Conservation (phyloP, 1,140 invertebrate species). For the Caenorhabditis brenneri region DNA sequence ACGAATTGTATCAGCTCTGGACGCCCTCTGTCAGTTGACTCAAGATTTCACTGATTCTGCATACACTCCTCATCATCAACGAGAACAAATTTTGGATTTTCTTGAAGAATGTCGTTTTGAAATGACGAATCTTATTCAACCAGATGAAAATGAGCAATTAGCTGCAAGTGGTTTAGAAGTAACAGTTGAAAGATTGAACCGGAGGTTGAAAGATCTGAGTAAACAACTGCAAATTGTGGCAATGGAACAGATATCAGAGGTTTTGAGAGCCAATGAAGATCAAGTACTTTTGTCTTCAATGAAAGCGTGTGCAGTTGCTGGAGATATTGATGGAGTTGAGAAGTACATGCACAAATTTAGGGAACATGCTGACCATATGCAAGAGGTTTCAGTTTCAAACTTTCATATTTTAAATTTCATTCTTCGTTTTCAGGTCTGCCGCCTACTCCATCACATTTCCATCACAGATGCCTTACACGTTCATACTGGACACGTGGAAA, state of each 20-base stretch:
- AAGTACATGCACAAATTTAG: conserved; percentile 83
- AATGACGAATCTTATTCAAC: conserved; percentile 68
- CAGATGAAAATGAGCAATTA: conserved; percentile 57
- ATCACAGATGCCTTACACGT: conserved; percentile 91
- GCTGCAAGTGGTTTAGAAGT: conserved; percentile 77
- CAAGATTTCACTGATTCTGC: conserved; percentile 99
- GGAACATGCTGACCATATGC: conserved; percentile 88
- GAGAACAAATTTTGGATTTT: conserved; percentile 86
- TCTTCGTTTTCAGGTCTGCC: conserved; percentile 80
- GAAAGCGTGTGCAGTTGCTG: conserved; percentile 80
- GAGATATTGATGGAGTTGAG: conserved; percentile 82
- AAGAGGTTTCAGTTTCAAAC: conserved; percentile 77
- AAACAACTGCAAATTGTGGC: conserved; percentile 73
- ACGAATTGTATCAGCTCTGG: conserved; percentile 82
- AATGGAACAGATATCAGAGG: conserved; percentile 76
- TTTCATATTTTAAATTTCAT: not conserved
- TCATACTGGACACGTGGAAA: conserved; percentile 90
- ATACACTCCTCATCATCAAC: conserved; percentile 93
- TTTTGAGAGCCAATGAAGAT: conserved; percentile 78
- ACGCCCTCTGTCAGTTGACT: conserved; percentile 88
- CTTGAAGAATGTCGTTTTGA: conserved; percentile 71
- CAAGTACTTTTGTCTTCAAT: conserved; percentile 81
- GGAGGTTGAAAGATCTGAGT: conserved; percentile 68
- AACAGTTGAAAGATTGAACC: conserved; percentile 74
- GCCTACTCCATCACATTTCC: conserved; percentile 91